A percentile compares a stretch with the other conserved stretches of the same genome.
Conservation (phyloP, 2,113 vertebrate species). For the Catharus minimus region DNA sequence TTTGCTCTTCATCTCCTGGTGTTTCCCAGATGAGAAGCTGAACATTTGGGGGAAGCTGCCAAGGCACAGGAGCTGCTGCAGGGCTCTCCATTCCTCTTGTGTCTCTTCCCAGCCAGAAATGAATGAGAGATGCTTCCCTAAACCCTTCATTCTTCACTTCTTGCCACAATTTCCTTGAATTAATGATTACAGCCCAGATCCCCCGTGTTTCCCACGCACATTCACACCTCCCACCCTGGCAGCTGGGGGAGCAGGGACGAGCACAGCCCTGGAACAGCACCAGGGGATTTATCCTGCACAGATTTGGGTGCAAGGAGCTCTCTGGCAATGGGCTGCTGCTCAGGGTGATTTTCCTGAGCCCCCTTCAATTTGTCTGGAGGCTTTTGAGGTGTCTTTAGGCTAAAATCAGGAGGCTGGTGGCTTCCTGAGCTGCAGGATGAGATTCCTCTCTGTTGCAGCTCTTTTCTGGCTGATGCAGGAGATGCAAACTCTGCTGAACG, state of each 20-base stretch:
- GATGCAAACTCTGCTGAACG: too few species aligned
- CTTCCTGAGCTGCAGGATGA: conserved; percentile 17
- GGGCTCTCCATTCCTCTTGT: background rate
- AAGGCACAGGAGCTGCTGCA: background rate
- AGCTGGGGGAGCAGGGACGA: background rate
- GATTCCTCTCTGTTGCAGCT: conserved; percentile 7
- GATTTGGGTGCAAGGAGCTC: background rate
- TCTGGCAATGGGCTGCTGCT: background rate
- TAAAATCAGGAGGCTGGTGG: background rate
- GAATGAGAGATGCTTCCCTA: background rate
- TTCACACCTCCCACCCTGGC: background rate
- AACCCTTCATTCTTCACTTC: background rate
- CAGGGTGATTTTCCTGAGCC: conserved; percentile 30
- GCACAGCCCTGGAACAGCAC: background rate
- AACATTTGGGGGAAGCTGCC: background rate
- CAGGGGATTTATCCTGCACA: conserved; percentile 3
- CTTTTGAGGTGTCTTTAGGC: background rate
- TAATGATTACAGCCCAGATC: background rate
- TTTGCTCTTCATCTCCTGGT: background rate
- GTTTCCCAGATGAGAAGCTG: background rate
- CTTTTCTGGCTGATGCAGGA: too few species aligned
- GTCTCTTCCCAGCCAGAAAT: background rate
- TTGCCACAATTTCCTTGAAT: background rate
- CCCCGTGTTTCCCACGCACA: background rate
- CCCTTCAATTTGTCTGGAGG: background rate